Evolutionary conservation across 2,113 vertebrate genomes (phyloP).

Genomic region (Eclectus roratus): DNA sequence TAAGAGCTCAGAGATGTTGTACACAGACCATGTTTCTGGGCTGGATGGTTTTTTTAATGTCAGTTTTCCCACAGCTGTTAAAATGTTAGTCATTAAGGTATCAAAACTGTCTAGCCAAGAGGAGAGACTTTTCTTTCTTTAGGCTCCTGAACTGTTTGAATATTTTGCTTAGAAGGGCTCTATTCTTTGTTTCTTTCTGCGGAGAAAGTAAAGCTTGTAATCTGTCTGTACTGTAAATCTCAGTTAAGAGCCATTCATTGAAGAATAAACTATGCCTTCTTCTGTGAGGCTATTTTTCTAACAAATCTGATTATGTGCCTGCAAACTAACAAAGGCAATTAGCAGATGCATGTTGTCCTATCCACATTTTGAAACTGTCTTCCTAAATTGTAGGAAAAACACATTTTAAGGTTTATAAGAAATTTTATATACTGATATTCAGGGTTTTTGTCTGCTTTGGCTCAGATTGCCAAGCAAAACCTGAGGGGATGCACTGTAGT

Average conservation of each 20-base stretch:
- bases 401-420: background rate
- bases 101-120: slow-evolving; percentile 68
- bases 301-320: background rate
- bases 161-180: slow-evolving; percentile 44
- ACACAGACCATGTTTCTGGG: slow-evolving; percentile 68
- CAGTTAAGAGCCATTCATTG: slow-evolving; percentile 23
- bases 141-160: slow-evolving; percentile 31
- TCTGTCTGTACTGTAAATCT: slow-evolving; percentile 44
- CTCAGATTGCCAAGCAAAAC: background rate
- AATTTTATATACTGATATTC: background rate
- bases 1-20: slow-evolving; percentile 73
- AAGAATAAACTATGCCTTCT: slow-evolving; percentile 36
- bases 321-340: background rate
- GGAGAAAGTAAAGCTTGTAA: slow-evolving; percentile 53
- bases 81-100: slow-evolving; percentile 73
- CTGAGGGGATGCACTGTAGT: background rate
- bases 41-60: slow-evolving; percentile 75
- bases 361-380: background rate
- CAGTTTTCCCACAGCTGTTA: slow-evolving; percentile 76
- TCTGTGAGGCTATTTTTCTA: slow-evolving; percentile 43
- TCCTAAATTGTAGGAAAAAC: background rate
- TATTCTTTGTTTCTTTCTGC: slow-evolving; percentile 34
- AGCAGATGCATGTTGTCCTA: background rate
- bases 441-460: background rate
- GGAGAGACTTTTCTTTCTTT: slow-evolving; percentile 60